These are phyloP conservation scores for Aptenodytes patagonicus DNA, from an alignment of 2,113 vertebrate species.

Conservation along the genomic window DNA sequence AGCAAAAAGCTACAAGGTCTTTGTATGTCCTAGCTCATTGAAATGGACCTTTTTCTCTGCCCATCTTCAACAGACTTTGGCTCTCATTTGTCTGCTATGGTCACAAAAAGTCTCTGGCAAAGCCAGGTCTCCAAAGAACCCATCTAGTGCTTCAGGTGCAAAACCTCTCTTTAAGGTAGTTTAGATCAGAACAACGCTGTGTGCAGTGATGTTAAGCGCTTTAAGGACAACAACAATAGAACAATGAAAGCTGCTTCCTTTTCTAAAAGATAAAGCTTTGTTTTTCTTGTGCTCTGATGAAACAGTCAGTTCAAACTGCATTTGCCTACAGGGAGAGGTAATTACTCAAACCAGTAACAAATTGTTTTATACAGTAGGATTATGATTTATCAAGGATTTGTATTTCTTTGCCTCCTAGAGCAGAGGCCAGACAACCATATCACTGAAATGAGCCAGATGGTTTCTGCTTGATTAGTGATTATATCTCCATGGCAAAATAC, in stretches of 20 bases:
- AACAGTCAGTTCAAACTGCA: neutral
- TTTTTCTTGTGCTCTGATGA: neutral
- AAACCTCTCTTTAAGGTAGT: neutral
- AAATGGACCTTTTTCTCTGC: neutral
- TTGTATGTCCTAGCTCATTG: neutral
- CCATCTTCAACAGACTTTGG: neutral
- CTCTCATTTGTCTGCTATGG: neutral
- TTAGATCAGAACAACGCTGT: neutral
- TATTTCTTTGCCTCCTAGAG: neutral
- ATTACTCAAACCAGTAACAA: neutral
- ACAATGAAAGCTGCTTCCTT: neutral
- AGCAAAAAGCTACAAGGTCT: neutral
- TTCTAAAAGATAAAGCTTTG: neutral
- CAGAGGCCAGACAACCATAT: neutral
- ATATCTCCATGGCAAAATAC: neutral
- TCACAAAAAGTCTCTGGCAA: neutral
- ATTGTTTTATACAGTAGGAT: neutral
- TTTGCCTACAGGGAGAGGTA: neutral
- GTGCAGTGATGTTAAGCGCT: neutral
- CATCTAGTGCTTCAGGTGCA: neutral
- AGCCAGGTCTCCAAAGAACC: neutral
- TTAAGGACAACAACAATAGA: neutral
- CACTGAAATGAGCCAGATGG: neutral
- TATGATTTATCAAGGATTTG: neutral
- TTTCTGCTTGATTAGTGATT: neutral